Conservation (phyloP, 1,140 invertebrate genomes). For the Metopolophium dirhodum region DNA sequence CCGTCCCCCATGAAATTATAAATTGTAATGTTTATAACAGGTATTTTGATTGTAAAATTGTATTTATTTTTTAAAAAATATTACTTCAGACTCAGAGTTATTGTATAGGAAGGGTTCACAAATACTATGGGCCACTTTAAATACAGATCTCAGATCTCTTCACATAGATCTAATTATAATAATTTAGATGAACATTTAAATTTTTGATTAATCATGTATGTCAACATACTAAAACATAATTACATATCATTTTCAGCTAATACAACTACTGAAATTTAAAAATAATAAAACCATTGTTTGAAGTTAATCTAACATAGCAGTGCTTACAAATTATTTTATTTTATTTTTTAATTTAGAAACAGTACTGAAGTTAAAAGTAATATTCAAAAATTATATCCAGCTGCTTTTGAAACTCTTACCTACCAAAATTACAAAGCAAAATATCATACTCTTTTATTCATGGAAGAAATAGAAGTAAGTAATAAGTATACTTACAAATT, state of each 20-base stretch:
- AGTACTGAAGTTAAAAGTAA: neutral
- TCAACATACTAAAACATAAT: neutral
- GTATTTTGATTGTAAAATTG: neutral
- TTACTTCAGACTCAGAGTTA: neutral
- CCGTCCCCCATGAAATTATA: no score
- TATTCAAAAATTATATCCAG: conserved; percentile 12
- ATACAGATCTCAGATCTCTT: neutral
- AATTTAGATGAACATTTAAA: neutral
- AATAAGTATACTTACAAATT: neutral
- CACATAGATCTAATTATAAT: neutral
- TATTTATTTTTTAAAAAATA: neutral
- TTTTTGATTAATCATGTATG: neutral
- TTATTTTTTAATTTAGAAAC: neutral
- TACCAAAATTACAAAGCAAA: conserved; percentile 47
- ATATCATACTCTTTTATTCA: conserved; percentile 51
- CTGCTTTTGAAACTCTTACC: conserved; percentile 18
- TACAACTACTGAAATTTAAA: neutral
- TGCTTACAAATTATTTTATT: neutral
- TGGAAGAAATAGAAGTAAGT: conserved; percentile 56
- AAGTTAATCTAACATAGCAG: neutral
- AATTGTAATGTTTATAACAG: no score
- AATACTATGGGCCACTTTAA: neutral
- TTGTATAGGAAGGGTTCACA: neutral
- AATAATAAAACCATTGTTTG: neutral
- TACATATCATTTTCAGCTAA: neutral